Percentiles rank a stretch among this genome's conserved stretches.
These are phyloP conservation scores for Griposia aprilina DNA, from an alignment of 2,888 invertebrate genomes.

Conservation along the genomic window DNA sequence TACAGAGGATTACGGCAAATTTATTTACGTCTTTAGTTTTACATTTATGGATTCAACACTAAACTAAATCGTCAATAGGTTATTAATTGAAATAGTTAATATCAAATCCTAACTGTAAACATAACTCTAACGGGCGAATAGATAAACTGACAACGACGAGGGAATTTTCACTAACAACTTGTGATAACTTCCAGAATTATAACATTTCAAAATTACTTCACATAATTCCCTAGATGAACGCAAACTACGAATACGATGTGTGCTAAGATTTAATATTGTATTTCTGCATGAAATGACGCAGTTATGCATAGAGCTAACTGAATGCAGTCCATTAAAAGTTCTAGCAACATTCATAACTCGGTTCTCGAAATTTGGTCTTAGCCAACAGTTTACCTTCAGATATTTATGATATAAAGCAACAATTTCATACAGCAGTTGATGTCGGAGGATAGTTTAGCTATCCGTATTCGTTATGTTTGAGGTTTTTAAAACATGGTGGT, in stretches of 20 bases:
- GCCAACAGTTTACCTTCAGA: constrained; percentile 67
- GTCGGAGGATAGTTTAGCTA: constrained; percentile 12
- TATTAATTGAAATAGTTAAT: constrained; percentile 26
- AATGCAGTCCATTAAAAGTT: constrained; percentile 87
- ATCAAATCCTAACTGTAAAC: constrained; percentile 18
- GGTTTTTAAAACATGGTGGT: neutral
- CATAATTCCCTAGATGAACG: constrained; percentile 65
- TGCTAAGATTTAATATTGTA: constrained; percentile 66
- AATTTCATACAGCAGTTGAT: constrained; percentile 28
- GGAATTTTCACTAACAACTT: constrained; percentile 55
- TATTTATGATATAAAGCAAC: constrained; percentile 59
- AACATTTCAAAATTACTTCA: constrained; percentile 59
- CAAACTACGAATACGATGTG: constrained; percentile 64
- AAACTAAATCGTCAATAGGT: constrained; percentile 19
- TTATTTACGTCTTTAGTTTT: neutral
- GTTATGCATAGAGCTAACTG: constrained; percentile 80
- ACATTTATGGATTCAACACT: neutral
- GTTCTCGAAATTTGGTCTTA: constrained; percentile 73
- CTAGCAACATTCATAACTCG: constrained; percentile 77
- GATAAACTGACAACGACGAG: constrained; percentile 28
- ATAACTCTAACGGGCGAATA: constrained; percentile 16
- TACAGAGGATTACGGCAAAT: neutral
- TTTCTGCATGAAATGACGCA: constrained; percentile 72
- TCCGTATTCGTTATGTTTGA: constrained; percentile 3
- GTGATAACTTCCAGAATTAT: constrained; percentile 56